Conservation (phyloP, 2,113 vertebrate species). For the Micronisus gabar region DNA sequence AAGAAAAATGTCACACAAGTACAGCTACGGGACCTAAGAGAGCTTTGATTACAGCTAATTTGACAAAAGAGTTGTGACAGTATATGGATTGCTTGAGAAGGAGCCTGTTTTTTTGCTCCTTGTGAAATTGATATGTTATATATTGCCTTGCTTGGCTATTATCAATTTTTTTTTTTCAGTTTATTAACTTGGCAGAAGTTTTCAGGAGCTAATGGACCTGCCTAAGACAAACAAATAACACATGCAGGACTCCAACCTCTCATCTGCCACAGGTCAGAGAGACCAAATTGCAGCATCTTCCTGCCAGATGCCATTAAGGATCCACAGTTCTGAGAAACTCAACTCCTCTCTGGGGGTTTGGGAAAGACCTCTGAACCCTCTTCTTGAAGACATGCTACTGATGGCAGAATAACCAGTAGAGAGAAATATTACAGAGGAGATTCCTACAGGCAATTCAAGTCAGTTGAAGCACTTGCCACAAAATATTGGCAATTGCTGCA, state of each 20-base stretch:
- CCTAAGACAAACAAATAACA: background rate
- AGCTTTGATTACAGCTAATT: background rate
- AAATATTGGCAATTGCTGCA: background rate
- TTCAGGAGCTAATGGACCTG: background rate
- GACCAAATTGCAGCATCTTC: background rate
- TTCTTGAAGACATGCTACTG: background rate
- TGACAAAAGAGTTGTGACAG: background rate
- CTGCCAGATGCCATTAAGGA: background rate
- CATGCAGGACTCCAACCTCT: background rate
- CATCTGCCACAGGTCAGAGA: background rate
- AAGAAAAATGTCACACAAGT: background rate
- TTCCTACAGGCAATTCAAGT: background rate
- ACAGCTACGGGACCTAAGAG: background rate
- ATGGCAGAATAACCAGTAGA: background rate
- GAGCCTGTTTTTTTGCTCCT: background rate
- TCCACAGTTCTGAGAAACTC: background rate
- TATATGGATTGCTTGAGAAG: background rate
- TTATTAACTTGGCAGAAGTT: background rate
- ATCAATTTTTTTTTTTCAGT: background rate
- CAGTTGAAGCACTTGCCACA: background rate
- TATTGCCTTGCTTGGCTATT: background rate
- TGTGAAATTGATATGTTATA: background rate
- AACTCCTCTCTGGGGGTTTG: rapidly evolving
- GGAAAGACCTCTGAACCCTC: background rate
- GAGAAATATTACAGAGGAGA: background rate